Evolutionary conservation across 2,113 vertebrate species (phyloP).

Genomic region (Cheirogaleus medius): DNA sequence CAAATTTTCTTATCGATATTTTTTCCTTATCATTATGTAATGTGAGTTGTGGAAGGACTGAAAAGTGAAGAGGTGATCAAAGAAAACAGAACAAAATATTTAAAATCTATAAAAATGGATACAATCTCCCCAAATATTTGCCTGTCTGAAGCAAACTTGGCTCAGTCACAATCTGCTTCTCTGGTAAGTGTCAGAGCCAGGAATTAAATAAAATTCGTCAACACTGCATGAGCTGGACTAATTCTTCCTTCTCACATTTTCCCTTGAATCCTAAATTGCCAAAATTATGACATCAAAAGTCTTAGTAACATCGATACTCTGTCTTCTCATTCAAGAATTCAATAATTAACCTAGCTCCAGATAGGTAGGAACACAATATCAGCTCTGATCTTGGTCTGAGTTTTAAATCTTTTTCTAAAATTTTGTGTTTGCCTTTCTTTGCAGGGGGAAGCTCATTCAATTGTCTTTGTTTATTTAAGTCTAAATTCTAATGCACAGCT

Average conservation of each 20-base stretch:
- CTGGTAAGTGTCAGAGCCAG: neutral
- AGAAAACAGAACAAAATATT: neutral
- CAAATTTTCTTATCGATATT: neutral
- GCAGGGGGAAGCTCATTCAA: neutral
- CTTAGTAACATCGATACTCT: neutral
- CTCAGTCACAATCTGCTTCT: neutral
- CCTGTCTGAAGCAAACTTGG: neutral
- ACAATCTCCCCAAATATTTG: neutral
- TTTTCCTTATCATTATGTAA: neutral
- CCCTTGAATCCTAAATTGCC: neutral
- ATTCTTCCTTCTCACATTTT: neutral
- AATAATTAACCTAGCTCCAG: neutral
- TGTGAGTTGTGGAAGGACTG: neutral
- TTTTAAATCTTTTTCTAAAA: neutral
- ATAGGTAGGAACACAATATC: neutral
- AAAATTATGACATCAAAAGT: neutral
- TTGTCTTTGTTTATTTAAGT: neutral
- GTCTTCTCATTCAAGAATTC: neutral
- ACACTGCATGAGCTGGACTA: neutral
- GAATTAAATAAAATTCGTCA: neutral
- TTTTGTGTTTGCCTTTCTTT: neutral
- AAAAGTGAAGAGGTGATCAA: neutral
- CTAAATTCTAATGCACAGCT: neutral
- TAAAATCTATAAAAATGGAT: neutral
- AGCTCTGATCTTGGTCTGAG: neutral